Conservation (phyloP, 2,888 invertebrate species). For the Selenia dentaria region DNA sequence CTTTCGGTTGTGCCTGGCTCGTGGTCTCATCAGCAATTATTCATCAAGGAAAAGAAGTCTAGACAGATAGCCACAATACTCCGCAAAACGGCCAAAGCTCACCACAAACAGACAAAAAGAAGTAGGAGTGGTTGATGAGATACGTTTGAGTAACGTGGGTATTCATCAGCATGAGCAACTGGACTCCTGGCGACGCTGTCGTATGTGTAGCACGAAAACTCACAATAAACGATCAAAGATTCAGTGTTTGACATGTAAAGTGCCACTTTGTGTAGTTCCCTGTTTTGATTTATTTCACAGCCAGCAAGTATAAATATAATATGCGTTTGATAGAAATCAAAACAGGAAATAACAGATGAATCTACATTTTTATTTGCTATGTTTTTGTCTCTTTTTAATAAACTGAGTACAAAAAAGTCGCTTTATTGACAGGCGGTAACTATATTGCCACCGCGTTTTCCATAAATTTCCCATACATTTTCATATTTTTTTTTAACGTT, state of each 20-base stretch:
- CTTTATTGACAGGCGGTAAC: constrained; percentile 21
- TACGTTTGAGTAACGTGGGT: constrained; percentile 25
- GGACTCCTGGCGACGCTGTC: constrained; percentile 25
- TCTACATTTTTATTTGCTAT: constrained; percentile 17
- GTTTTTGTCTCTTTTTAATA: no score
- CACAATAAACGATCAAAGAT: constrained; percentile 30
- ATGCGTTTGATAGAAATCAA: no score
- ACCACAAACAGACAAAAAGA: constrained; percentile 22
- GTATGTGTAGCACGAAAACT: constrained; percentile 32
- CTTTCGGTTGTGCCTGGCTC: constrained; percentile 13
- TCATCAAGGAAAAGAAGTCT: constrained; percentile 26
- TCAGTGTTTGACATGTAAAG: constrained; percentile 24
- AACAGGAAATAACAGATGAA: constrained; percentile 1
- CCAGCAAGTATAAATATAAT: no score
- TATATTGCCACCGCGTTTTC: constrained; percentile 27
- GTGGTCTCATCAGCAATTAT: constrained; percentile 5
- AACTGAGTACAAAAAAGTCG: constrained; percentile 17
- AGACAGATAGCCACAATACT: constrained; percentile 15
- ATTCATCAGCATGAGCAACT: constrained; percentile 23
- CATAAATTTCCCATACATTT: no score
- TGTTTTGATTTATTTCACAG: constrained; percentile 28
- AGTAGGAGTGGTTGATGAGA: constrained; percentile 22
- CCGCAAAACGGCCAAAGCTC: constrained; percentile 20
- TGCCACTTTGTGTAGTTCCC: constrained; percentile 30
- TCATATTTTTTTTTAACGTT: no score